These are phyloP conservation scores for Ranitomeya imitator DNA, from an alignment of 2,113 vertebrate genomes.

Conservation along the genomic window DNA sequence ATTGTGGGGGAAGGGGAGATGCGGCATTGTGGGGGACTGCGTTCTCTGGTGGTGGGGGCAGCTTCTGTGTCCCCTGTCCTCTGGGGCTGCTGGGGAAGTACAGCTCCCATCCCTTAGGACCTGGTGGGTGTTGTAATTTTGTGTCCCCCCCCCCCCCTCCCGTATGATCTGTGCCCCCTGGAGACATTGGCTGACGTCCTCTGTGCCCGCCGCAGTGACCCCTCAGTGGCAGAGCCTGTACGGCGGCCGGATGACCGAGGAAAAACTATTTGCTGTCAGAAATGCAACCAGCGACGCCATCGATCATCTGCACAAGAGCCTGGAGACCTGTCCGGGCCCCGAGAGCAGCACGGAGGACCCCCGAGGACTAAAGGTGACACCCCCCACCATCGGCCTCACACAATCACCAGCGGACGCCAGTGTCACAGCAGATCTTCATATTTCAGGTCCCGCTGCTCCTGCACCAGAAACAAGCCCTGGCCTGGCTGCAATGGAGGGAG, in stretches of 20 bases:
- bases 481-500: conserved; percentile 94
- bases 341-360: conserved; percentile 78
- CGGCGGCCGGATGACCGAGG: conserved; percentile 75
- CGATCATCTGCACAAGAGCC: conserved; percentile 83
- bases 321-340: conserved; percentile 81
- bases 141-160: too few species aligned
- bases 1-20: too few species aligned
- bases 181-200: background rate
- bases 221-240: conserved; percentile 68
- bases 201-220: conserved; percentile 61
- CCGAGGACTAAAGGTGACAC: conserved; percentile 77
- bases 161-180: background rate
- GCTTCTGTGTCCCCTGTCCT: too few species aligned
- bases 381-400: background rate
- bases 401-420: background rate
- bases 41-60: too few species aligned
- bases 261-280: conserved; percentile 71
- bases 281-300: conserved; percentile 82
- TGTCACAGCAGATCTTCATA: background rate
- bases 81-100: too few species aligned
- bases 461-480: conserved; percentile 89
- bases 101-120: too few species aligned
- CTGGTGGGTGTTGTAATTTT: too few species aligned
- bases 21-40: too few species aligned
- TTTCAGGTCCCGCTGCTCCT: conserved; percentile 75